A percentile compares a stretch with the other conserved stretches of the same genome.
Conservation (phyloP, 1,140 invertebrate genomes). For the Helicoverpa armigera region DNA sequence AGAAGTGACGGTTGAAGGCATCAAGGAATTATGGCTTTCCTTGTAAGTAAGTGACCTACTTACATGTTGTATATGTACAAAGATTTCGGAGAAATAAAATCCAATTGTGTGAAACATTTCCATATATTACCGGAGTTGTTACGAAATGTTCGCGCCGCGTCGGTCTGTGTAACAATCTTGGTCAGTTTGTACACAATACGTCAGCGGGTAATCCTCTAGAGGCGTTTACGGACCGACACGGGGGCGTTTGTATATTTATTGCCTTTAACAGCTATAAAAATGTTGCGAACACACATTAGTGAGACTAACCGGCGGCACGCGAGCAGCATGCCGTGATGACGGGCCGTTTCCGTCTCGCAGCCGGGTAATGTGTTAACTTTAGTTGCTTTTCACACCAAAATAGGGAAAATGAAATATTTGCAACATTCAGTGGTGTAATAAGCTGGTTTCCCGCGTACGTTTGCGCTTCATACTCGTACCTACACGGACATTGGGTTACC, state of each 20-base stretch:
- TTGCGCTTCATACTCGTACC: background rate
- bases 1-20: slow-evolving; percentile 32
- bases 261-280: slow-evolving; percentile 63
- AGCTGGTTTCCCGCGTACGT: background rate
- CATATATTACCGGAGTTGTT: slow-evolving; percentile 25
- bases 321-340: slow-evolving; percentile 56
- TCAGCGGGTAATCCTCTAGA: slow-evolving; percentile 56
- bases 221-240: slow-evolving; percentile 49
- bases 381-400: slow-evolving; percentile 48
- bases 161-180: slow-evolving; percentile 48
- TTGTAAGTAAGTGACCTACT: slow-evolving; percentile 31
- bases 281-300: slow-evolving; percentile 64
- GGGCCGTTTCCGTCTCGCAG: slow-evolving; percentile 33
- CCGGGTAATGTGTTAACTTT: slow-evolving; percentile 47
- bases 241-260: slow-evolving; percentile 60
- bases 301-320: slow-evolving; percentile 62
- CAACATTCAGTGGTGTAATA: slow-evolving; percentile 43
- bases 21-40: slow-evolving; percentile 31
- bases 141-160: slow-evolving; percentile 36
- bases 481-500: slow-evolving; percentile 5
- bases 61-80: slow-evolving; percentile 2
- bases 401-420: slow-evolving; percentile 50
- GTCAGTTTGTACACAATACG: slow-evolving; percentile 53
- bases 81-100: slow-evolving; percentile 27
- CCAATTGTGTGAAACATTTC: slow-evolving; percentile 34